Base-by-base conservation (phyloP, 2,113 vertebrate genomes). In the Pardalotus punctatus region DNA sequence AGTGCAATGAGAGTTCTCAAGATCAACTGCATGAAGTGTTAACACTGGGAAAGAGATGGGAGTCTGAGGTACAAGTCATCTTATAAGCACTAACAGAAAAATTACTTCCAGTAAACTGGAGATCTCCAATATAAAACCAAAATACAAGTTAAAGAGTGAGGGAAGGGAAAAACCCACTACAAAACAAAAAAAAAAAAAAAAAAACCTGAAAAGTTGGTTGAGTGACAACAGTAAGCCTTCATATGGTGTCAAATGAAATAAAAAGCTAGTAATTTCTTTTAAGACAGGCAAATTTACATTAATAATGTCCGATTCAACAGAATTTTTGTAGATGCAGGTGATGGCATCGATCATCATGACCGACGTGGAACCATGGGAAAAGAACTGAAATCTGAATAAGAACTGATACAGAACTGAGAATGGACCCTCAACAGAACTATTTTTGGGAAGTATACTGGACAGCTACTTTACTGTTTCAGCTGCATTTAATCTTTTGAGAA, bases 101-200 rank as follows among this genome's bases (percentile, higher is more conserved):
- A 77, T 36, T 74, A 36, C 40, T 85, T 74, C 79, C 43, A 88
- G 70, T 81, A 73, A 84, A 33, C 27, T 35, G 16, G 47, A 54
- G 7, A 47, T 54, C 11, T 81, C 70, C 48, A 90, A n/a, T 16
- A 62, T 36, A 67, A 93, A 93, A 79, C 15, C 5, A 66, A 43
- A 79, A 56, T 29, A 66, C 1, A 12, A 72, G 18, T 67, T 54
- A 84, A 38, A 67, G 14, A 66, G 45, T 8, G 3, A 35, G 33
- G 15, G 1, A 42, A 35, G 22, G 47, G 45, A 47, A 61, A 74
- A 66, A 17, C 0, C 0, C 5, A 10, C 31, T 35, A 16, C 5
- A 36, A 67, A 47, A 42, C 12, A 60, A 64, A 70, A 29, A 65
- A 23, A 19, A 33, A 27, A n/a, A n/a, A n/a, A n/a, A n/a, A n/a